These are phyloP conservation scores for Hyperopisus bebe DNA, from an alignment of 2,113 vertebrate genomes.

Conservation along the genomic window DNA sequence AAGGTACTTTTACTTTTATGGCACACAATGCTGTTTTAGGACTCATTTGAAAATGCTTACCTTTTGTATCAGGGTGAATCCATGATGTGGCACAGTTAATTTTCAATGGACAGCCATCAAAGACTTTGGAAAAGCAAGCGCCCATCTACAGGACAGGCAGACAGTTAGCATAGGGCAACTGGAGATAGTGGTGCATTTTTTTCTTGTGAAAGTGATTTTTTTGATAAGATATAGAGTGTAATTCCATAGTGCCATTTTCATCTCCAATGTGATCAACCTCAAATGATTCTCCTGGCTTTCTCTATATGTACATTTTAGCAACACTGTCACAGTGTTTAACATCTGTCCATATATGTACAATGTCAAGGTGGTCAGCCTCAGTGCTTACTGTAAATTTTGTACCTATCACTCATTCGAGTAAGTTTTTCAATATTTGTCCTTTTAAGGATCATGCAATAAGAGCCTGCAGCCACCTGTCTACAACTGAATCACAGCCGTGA, in stretches of 20 bases:
- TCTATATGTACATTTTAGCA: neutral
- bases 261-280: neutral
- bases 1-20: neutral
- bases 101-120: slow-evolving; percentile 95
- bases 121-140: slow-evolving; percentile 98
- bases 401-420: neutral
- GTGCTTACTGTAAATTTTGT: neutral
- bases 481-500: too few relatives aligned
- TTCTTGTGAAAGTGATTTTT: neutral
- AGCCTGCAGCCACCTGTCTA: too few relatives aligned
- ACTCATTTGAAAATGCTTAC: slow-evolving; percentile 48
- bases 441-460: too few relatives aligned
- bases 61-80: slow-evolving; percentile 98
- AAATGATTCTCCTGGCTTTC: neutral
- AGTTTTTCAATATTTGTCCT: neutral
- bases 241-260: neutral
- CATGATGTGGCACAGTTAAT: slow-evolving; percentile 98
- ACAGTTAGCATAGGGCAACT: neutral
- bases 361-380: neutral
- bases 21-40: neutral
- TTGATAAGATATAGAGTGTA: neutral
- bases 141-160: slow-evolving; percentile 77
- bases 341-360: neutral
- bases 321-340: neutral
- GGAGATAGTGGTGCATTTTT: neutral